phyloP scores from a whole-genome alignment of 2,113 vertebrate genomes.

The Odobenus rosmarus region DNA sequence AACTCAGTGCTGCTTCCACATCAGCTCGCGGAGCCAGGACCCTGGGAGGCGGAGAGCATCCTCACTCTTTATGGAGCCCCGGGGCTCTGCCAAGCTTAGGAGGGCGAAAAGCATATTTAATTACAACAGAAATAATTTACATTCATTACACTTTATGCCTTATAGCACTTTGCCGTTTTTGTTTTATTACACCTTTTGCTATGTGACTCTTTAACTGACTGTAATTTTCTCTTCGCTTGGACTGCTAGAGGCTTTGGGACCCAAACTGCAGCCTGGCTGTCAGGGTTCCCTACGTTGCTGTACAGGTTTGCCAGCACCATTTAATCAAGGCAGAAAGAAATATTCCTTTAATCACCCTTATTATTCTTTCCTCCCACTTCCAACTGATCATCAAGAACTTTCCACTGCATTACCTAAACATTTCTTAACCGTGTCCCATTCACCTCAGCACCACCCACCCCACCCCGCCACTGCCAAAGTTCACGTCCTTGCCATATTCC shows the following conservation, averaged over 20 bases:
- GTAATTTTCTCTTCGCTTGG: neutral
- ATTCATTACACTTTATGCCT: neutral
- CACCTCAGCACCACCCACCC: no score
- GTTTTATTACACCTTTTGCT: neutral
- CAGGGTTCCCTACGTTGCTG: no score
- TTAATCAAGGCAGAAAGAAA: neutral
- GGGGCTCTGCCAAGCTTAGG: neutral
- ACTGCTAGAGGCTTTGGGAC: neutral
- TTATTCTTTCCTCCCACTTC: neutral
- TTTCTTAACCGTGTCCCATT: neutral
- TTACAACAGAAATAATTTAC: neutral
- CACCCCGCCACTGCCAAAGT: fast-evolving
- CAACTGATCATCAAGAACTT: neutral
- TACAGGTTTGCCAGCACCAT: neutral
- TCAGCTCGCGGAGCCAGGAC: neutral
- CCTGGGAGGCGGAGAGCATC: neutral
- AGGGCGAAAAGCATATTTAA: neutral
- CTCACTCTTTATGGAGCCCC: neutral
- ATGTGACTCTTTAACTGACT: neutral
- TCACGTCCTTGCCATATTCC: neutral
- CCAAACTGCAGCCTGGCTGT: neutral
- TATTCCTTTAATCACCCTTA: neutral
- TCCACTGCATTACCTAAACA: no score
- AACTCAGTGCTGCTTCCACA: neutral
- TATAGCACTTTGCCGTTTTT: neutral